Conservation (phyloP, 2,113 vertebrate species). For the Morone saxatilis region DNA sequence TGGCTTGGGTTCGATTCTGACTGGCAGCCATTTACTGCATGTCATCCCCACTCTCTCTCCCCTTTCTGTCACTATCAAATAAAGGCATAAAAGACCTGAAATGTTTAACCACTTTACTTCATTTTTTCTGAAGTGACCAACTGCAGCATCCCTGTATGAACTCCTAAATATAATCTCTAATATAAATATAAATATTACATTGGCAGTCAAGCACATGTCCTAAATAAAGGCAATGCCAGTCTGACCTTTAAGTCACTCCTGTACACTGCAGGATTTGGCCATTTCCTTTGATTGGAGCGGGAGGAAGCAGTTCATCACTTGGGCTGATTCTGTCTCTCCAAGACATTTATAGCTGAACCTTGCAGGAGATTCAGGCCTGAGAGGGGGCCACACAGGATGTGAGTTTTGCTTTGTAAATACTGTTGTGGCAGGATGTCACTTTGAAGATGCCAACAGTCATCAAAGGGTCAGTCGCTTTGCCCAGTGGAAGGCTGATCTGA, state of each 20-base stretch:
- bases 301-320: constrained; percentile 66
- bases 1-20: too few relatives aligned
- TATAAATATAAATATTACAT: neutral
- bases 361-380: constrained; percentile 3
- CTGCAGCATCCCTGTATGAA: neutral
- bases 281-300: constrained; percentile 51
- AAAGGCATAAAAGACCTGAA: too few relatives aligned
- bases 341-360: constrained; percentile 57
- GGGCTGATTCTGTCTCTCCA: constrained; percentile 21
- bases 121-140: neutral
- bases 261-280: constrained; percentile 4
- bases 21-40: too few relatives aligned
- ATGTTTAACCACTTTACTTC: neutral
- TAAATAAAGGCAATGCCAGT: constrained; percentile 6
- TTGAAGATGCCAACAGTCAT: constrained; percentile 41
- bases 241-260: constrained; percentile 21
- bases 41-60: too few relatives aligned
- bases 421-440: constrained; percentile 57
- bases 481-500: neutral
- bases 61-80: too few relatives aligned
- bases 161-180: constrained; percentile 1
- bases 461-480: constrained; percentile 18
- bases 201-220: neutral
- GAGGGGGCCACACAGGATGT: constrained; percentile 58
- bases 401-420: constrained; percentile 57